A percentile compares a stretch with the other conserved stretches of the same genome.
phyloP scores from a whole-genome alignment of 2,888 invertebrate species.

The Branchellion lobata region DNA sequence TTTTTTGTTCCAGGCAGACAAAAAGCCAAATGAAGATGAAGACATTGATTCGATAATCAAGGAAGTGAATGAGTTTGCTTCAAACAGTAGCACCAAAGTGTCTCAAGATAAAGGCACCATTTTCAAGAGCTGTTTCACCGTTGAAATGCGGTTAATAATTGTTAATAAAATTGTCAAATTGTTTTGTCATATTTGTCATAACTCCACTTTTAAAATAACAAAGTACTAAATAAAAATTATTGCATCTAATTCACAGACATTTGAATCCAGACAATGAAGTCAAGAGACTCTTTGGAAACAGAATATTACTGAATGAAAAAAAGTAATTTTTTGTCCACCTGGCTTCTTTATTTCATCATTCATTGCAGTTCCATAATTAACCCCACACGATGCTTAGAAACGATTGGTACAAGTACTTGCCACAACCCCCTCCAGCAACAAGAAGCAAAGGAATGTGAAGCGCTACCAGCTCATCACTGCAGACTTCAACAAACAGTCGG shows the following conservation, averaged over 20 bases:
- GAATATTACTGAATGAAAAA: constrained; percentile 73
- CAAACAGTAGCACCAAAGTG: neutral
- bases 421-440: neutral
- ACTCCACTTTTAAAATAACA: no score
- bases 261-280: constrained; percentile 79
- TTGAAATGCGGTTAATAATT: constrained; percentile 13
- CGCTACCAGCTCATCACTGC: neutral
- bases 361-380: no score
- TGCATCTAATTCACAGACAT: constrained; percentile 57
- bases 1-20: neutral
- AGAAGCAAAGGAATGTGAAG: neutral
- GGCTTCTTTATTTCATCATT: no score
- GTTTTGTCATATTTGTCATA: no score
- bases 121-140: constrained; percentile 13
- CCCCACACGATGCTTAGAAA: no score
- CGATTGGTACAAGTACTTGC: no score
- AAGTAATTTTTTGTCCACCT: constrained; percentile 59
- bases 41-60: constrained; percentile 30
- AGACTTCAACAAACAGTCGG: neutral
- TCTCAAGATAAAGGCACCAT: neutral
- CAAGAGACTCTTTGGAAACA: constrained; percentile 77
- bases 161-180: no score
- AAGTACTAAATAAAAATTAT: no score
- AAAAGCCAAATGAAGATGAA: constrained; percentile 1
- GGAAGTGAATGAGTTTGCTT: neutral